Evolutionary conservation across 2,113 vertebrate species (phyloP).

Genomic region (Melierax canorus): DNA sequence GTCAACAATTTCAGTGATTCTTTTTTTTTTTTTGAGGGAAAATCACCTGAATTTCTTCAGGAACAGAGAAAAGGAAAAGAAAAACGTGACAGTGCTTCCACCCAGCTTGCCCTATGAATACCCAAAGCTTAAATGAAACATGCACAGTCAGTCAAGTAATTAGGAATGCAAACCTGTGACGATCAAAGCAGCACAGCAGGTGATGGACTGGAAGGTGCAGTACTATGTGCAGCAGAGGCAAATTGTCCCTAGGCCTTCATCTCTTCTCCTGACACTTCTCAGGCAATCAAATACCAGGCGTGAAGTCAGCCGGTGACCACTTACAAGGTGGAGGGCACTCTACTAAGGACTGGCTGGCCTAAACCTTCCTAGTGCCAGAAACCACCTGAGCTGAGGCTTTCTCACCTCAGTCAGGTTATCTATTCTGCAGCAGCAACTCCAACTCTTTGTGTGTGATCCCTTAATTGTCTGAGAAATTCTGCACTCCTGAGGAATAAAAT

Average conservation of each 20-base stretch:
- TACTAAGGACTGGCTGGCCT: background rate
- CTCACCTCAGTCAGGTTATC: background rate
- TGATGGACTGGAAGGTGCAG: background rate
- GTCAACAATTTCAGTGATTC: background rate
- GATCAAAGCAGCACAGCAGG: background rate
- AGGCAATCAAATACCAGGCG: accelerated
- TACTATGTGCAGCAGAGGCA: background rate
- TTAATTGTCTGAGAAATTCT: background rate
- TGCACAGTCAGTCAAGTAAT: background rate
- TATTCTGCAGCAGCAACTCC: background rate
- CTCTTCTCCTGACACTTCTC: background rate
- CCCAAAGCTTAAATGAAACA: background rate
- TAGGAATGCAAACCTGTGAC: background rate
- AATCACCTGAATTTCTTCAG: background rate
- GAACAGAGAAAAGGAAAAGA: background rate
- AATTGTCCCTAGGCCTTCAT: background rate
- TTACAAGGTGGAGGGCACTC: background rate
- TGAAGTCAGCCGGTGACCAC: background rate
- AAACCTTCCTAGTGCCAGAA: background rate
- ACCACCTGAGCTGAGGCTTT: background rate
- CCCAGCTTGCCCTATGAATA: background rate
- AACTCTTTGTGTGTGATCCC: background rate
- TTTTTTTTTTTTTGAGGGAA: background rate
- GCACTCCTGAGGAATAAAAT: background rate
- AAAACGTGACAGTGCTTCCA: background rate